phyloP scores from a whole-genome alignment of 1,140 invertebrate genomes.

The Drosophila erecta region DNA sequence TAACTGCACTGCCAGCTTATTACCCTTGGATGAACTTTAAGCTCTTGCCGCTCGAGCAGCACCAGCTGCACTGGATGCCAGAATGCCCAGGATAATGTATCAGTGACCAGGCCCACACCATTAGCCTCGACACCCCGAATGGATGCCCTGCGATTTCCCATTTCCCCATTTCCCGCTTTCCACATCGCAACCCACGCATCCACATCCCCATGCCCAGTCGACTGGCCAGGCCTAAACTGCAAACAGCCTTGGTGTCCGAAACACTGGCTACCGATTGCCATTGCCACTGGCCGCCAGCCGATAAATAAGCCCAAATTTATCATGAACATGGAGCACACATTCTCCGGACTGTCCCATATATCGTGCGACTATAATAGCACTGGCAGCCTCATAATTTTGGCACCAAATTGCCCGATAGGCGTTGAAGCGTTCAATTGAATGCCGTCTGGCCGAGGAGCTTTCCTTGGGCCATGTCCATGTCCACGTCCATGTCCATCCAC shows the following conservation, averaged over 20 bases:
- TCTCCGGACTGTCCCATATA: constrained; percentile 55
- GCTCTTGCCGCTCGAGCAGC: constrained; percentile 40
- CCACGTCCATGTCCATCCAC: constrained; percentile 10
- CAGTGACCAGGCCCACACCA: constrained; percentile 59
- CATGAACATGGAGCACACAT: constrained; percentile 64
- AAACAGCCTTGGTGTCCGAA: constrained; percentile 66
- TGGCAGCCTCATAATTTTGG: constrained; percentile 78
- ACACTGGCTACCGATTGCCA: constrained; percentile 52
- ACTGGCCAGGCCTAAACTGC: constrained; percentile 45
- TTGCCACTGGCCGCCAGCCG: constrained; percentile 50
- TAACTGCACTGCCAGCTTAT: constrained; percentile 42
- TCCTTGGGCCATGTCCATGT: constrained; percentile 19
- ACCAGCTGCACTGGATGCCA: constrained; percentile 54
- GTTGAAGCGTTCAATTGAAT: constrained; percentile 83
- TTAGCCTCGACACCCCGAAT: constrained; percentile 58
- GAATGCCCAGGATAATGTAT: constrained; percentile 59
- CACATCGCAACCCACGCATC: neutral
- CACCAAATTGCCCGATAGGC: constrained; percentile 80
- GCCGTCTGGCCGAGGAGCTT: constrained; percentile 53
- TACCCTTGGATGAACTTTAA: constrained; percentile 61
- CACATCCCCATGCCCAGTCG: neutral
- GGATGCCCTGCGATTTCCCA: constrained; percentile 5
- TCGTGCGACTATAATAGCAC: constrained; percentile 73
- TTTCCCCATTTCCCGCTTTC: neutral
- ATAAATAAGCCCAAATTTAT: constrained; percentile 82